phyloP scores from a whole-genome alignment of 1,140 invertebrate genomes.

The Nasonia longicornis region DNA sequence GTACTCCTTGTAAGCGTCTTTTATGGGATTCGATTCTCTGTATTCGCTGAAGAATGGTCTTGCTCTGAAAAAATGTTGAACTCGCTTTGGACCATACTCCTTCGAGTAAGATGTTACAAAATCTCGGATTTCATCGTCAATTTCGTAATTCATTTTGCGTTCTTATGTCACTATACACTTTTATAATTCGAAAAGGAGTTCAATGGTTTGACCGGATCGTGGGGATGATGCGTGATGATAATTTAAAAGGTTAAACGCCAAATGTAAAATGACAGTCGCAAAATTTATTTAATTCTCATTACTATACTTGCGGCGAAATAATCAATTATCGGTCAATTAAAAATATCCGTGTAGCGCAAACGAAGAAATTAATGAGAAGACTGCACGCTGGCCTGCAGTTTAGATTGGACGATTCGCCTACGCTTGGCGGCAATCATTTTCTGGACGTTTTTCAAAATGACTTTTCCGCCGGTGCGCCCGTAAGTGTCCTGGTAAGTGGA shows the following conservation, averaged over 20 bases:
- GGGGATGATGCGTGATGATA: background rate
- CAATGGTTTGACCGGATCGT: too few relatives aligned
- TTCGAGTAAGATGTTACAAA: conserved; percentile 54
- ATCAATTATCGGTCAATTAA: too few relatives aligned
- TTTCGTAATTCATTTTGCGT: conserved; percentile 52
- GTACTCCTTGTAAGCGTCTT: conserved; percentile 50
- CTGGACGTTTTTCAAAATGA: conserved; percentile 54
- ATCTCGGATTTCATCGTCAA: conserved; percentile 55
- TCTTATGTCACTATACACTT: background rate
- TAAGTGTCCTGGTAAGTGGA: conserved; percentile 59
- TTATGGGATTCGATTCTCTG: conserved; percentile 48
- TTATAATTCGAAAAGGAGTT: background rate
- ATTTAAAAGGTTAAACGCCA: conserved; percentile 25
- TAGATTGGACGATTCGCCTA: background rate
- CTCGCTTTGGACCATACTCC: conserved; percentile 48
- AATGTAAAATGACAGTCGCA: conserved; percentile 26
- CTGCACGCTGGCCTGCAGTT: background rate
- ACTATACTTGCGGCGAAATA: background rate
- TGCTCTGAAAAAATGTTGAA: conserved; percentile 12
- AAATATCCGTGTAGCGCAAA: background rate
- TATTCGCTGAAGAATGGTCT: conserved; percentile 40
- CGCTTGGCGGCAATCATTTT: conserved; percentile 42
- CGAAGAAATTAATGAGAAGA: background rate
- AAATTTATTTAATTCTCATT: background rate
- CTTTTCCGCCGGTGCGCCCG: conserved; percentile 53